phyloP scores from a whole-genome alignment of 2,797 vertebrate genomes.

The Melanotaenia pygmaea region DNA sequence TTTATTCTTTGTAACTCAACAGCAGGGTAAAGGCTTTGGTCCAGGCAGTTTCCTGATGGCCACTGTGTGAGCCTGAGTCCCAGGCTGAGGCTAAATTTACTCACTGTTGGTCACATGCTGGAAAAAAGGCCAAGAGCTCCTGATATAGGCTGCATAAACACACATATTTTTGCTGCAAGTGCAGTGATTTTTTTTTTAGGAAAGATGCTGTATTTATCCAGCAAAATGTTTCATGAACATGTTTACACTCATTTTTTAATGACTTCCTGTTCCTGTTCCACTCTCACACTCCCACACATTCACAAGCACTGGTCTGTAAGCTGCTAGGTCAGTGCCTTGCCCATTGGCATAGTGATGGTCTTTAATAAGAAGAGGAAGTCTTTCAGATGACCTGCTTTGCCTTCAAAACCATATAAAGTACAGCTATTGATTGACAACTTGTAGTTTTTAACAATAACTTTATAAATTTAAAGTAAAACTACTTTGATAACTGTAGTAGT shows the following conservation, averaged over 20 bases:
- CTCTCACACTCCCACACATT: constrained; percentile 69
- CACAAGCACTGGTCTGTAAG: constrained; percentile 17
- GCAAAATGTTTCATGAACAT: constrained; percentile 59
- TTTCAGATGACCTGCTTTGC: constrained; percentile 4
- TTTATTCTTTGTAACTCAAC: not conserved
- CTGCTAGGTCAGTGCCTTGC: constrained; percentile 36
- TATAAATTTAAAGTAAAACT: not conserved
- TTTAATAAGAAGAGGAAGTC: constrained; percentile 26
- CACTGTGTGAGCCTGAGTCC: constrained; percentile 36
- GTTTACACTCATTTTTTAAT: constrained; percentile 68
- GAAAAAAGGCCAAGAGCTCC: constrained; percentile 61
- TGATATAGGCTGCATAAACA: constrained; percentile 69
- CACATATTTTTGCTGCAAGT: constrained; percentile 46
- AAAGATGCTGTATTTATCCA: constrained; percentile 59
- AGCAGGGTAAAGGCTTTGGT: constrained; percentile 12
- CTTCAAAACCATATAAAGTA: not conserved
- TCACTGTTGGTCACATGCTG: constrained; percentile 36
- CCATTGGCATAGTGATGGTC: constrained; percentile 18
- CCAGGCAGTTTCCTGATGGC: constrained; percentile 38
- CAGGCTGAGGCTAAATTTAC: constrained; percentile 69
- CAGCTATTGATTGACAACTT: not conserved
- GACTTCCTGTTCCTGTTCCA: constrained; percentile 65
- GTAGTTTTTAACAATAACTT: not conserved
- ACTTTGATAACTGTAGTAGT: not conserved
- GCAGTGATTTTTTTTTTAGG: constrained; percentile 58